A percentile compares a stretch with the other conserved stretches of the same genome.
Conservation (phyloP, 30 jellyfish, hydroid and myxozoan genomes). For the Calvadosia cruxmelitensis region DNA sequence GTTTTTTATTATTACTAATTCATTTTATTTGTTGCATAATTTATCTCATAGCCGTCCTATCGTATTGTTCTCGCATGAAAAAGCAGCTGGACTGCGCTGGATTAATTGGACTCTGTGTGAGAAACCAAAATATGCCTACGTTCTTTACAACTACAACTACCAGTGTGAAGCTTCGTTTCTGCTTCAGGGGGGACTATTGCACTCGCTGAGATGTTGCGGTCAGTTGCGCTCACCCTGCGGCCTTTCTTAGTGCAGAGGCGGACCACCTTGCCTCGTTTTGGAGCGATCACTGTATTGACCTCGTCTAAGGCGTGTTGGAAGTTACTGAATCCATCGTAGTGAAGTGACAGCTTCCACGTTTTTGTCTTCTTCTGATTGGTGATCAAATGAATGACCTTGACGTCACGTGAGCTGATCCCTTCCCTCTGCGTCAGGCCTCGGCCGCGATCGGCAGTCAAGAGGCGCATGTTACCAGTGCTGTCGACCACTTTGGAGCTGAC, state of each 20-base stretch:
- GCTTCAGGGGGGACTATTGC: too few relatives aligned
- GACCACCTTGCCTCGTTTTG: constrained; percentile 41
- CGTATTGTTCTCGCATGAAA: too few relatives aligned
- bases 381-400: background rate
- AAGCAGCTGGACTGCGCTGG: too few relatives aligned
- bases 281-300: constrained; percentile 24
- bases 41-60: too few relatives aligned
- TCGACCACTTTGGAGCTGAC: background rate
- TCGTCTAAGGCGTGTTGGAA: constrained; percentile 42
- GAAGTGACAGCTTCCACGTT: constrained; percentile 4
- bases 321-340: constrained; percentile 20
- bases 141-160: too few relatives aligned
- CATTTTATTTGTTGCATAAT: too few relatives aligned
- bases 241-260: constrained; percentile 56
- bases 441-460: background rate
- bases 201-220: too few relatives aligned
- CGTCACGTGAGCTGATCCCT: background rate
- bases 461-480: background rate
- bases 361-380: background rate
- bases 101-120: too few relatives aligned
- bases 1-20: too few relatives aligned
- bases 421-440: background rate
- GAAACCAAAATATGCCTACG: too few relatives aligned
- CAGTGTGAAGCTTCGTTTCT: too few relatives aligned
- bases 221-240: constrained; percentile 28